Evolutionary conservation across 2,113 vertebrate genomes (phyloP).

Genomic region (Trochalopteron elliotii): DNA sequence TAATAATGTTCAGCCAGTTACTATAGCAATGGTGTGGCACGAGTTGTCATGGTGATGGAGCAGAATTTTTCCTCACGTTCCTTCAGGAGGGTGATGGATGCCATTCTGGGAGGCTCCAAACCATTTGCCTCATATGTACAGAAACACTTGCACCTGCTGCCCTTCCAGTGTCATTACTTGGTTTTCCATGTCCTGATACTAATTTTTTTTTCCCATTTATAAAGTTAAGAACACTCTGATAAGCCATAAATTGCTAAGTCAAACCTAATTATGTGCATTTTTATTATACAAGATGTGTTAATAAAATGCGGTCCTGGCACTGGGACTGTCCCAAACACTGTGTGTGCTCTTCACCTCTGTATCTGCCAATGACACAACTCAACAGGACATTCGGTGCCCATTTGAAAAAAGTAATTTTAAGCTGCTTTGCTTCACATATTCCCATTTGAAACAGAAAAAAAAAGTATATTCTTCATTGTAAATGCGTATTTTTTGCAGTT

Average conservation of each 20-base stretch:
- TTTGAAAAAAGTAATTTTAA: neutral
- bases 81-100: conserved; percentile 36
- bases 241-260: neutral
- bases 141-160: neutral
- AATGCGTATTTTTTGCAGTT: neutral
- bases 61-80: conserved; percentile 22
- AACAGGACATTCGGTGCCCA: neutral
- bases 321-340: neutral
- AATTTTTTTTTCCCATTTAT: neutral
- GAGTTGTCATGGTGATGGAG: conserved; percentile 74
- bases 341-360: neutral
- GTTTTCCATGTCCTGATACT: neutral
- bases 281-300: neutral
- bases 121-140: neutral
- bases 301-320: neutral
- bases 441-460: neutral
- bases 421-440: neutral
- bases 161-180: neutral
- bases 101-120: conserved; percentile 22
- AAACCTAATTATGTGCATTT: neutral
- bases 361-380: neutral
- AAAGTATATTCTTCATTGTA: neutral
- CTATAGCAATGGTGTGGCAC: conserved; percentile 66
- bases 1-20: conserved; percentile 61
- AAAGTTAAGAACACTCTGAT: neutral